Evolutionary conservation across 2,888 invertebrate genomes (phyloP).

Genomic region (Drosophila maculinotata): DNA sequence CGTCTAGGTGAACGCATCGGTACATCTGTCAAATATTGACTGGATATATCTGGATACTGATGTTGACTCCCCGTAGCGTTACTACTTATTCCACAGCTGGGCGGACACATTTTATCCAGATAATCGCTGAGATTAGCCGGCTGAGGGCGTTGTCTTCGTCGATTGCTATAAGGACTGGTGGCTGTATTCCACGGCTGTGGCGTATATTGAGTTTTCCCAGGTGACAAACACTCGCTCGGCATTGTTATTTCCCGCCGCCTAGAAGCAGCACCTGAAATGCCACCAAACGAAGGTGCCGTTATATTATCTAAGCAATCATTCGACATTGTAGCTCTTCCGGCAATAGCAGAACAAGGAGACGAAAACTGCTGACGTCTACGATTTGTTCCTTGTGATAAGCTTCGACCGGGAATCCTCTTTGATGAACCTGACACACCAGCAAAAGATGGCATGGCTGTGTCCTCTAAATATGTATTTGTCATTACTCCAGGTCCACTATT

Average conservation of each 20-base stretch:
- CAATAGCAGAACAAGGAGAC: slow-evolving; percentile 1
- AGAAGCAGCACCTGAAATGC: neutral
- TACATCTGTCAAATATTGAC: neutral
- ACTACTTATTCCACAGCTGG: neutral
- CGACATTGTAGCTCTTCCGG: neutral
- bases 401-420: slow-evolving; percentile 1
- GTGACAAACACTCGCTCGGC: too few relatives aligned
- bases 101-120: slow-evolving; percentile 9
- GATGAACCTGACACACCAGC: neutral
- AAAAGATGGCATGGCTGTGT: slow-evolving; percentile 41
- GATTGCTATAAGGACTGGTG: neutral
- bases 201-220: neutral
- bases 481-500: neutral
- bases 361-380: neutral
- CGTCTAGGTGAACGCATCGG: slow-evolving; percentile 12
- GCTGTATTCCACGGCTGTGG: slow-evolving; percentile 8
- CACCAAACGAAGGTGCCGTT: slow-evolving; percentile 21
- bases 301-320: slow-evolving; percentile 20
- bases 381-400: slow-evolving; percentile 12
- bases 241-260: neutral
- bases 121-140: slow-evolving; percentile 9
- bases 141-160: neutral
- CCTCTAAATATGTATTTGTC: slow-evolving; percentile 9
- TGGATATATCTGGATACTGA: neutral
- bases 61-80: neutral